Conservation (phyloP, 2,113 vertebrate species). For the Eonycteris spelaea region DNA sequence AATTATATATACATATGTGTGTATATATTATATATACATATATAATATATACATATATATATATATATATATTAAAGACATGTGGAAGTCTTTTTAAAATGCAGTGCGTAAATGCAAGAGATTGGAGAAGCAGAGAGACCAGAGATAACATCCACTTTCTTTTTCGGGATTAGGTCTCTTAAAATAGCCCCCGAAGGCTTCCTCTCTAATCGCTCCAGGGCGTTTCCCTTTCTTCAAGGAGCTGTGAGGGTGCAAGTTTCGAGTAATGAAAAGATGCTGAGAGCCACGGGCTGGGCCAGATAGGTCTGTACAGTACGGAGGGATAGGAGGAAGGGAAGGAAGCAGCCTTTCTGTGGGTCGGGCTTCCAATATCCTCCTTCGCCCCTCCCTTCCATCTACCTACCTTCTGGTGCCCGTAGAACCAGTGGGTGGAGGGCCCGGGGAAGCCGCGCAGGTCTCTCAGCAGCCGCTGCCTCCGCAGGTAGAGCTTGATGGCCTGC, state of each 20-base stretch:
- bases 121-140: neutral
- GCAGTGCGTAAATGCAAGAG: neutral
- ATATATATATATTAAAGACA: no score
- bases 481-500: slow-evolving; percentile 67
- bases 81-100: neutral
- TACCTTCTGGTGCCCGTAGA: slow-evolving; percentile 80
- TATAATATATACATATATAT: no score
- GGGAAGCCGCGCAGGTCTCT: slow-evolving; percentile 75
- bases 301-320: neutral
- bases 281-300: neutral
- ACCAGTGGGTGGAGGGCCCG: slow-evolving; percentile 80
- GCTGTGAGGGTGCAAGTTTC: neutral
- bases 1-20: no score
- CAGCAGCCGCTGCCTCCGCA: slow-evolving; percentile 66
- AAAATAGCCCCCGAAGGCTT: neutral
- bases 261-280: neutral
- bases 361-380: neutral
- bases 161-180: neutral
- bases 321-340: neutral
- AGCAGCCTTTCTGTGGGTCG: neutral
- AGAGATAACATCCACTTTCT: neutral
- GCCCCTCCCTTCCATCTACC: neutral
- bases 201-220: neutral
- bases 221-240: neutral
- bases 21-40: no score